Evolutionary conservation across 2,888 invertebrate species (phyloP).

Genomic region (Lithophane ornitopus): DNA sequence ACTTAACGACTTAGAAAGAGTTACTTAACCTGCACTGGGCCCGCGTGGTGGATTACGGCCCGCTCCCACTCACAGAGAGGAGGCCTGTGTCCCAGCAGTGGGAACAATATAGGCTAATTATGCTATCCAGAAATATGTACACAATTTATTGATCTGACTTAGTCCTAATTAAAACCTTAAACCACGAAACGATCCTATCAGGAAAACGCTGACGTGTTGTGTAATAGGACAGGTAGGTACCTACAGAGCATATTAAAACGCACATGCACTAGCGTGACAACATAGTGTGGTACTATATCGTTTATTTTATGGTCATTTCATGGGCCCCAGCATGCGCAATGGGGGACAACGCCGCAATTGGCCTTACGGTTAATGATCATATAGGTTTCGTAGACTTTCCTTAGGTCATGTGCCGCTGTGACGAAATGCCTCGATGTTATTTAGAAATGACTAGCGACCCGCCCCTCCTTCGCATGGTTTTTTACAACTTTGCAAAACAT

Average conservation of each 20-base stretch:
- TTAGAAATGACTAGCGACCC: background rate
- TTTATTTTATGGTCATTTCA: conserved; percentile 51
- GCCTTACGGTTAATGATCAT: conserved; percentile 27
- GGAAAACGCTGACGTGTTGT: conserved; percentile 15
- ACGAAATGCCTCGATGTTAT: background rate
- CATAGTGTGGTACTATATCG: conserved; percentile 29
- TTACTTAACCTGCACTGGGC: too few species aligned
- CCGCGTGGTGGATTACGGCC: background rate
- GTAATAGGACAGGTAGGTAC: conserved; percentile 1
- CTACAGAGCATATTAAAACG: conserved; percentile 10
- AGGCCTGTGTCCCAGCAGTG: background rate
- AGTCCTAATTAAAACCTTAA: background rate
- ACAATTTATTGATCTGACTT: background rate
- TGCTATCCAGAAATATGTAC: background rate
- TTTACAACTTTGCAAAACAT: background rate
- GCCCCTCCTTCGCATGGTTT: background rate
- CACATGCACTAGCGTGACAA: conserved; percentile 27
- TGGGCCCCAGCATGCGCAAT: conserved; percentile 32
- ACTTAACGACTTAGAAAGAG: too few species aligned
- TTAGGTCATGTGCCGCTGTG: conserved; percentile 6
- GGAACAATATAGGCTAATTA: background rate
- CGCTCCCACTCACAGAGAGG: background rate
- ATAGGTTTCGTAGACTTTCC: conserved; percentile 36
- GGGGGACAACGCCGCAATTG: conserved; percentile 31
- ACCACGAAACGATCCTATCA: background rate